phyloP scores from a whole-genome alignment of 2,797 vertebrate species.

The Xerus rutilus region DNA sequence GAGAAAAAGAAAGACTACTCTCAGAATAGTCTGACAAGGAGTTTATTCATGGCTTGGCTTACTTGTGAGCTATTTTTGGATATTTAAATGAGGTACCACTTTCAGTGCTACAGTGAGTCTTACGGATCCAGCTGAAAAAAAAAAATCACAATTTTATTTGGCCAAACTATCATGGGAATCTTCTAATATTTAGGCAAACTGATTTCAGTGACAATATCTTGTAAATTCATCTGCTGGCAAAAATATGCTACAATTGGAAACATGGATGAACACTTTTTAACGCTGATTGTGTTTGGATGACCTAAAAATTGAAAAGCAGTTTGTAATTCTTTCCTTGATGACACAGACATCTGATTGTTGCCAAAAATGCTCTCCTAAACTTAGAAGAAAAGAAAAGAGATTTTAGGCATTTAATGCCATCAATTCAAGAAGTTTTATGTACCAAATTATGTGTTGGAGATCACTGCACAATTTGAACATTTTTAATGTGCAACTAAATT shows the following conservation, averaged over 20 bases:
- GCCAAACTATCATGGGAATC: neutral
- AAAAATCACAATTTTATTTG: constrained; percentile 16
- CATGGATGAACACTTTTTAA: neutral
- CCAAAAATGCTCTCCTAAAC: constrained; percentile 44
- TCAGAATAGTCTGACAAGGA: neutral
- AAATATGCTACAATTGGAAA: constrained; percentile 41
- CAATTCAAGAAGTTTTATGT: neutral
- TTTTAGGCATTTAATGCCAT: too few species aligned
- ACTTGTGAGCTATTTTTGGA: constrained; percentile 34
- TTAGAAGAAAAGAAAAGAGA: constrained; percentile 33
- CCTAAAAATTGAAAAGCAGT: constrained; percentile 27
- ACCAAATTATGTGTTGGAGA: neutral
- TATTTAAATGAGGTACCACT: constrained; percentile 16
- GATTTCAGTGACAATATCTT: constrained; percentile 51
- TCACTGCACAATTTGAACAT: neutral
- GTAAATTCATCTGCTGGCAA: constrained; percentile 57
- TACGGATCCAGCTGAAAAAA: neutral
- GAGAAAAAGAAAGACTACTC: neutral
- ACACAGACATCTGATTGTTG: constrained; percentile 40
- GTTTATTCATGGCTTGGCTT: constrained; percentile 40
- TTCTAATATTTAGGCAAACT: neutral
- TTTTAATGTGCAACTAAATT: constrained; percentile 22
- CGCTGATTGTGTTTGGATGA: constrained; percentile 45
- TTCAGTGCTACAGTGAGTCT: neutral
- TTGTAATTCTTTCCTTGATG: constrained; percentile 55